phyloP scores from a whole-genome alignment of 1,140 invertebrate species.

The Scaptodrosophila lebanonensis region DNA sequence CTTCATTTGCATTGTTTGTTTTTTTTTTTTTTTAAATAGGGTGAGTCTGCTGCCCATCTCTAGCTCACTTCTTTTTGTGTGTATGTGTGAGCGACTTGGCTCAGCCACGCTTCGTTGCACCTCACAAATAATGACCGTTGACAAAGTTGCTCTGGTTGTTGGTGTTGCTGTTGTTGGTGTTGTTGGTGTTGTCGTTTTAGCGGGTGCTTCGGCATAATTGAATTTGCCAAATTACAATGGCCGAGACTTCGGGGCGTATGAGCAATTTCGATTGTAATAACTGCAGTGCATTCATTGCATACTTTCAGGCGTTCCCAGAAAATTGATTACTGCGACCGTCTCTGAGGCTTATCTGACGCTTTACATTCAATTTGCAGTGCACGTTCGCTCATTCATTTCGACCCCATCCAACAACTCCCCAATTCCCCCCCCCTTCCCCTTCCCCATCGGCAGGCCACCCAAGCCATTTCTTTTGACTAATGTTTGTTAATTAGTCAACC shows the following conservation, averaged over 20 bases:
- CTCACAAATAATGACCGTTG: constrained; percentile 48
- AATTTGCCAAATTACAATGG: constrained; percentile 64
- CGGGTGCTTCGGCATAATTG: constrained; percentile 49
- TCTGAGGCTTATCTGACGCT: constrained; percentile 50
- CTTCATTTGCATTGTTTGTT: too few species aligned
- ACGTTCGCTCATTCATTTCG: too few species aligned
- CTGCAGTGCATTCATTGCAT: constrained; percentile 59
- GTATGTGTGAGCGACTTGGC: constrained; percentile 23
- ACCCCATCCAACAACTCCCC: too few species aligned
- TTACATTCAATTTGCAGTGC: constrained; percentile 62
- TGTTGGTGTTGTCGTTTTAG: constrained; percentile 6
- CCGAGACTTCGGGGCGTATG: constrained; percentile 37
- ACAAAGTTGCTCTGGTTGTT: constrained; percentile 47
- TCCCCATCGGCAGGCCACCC: constrained; percentile 28
- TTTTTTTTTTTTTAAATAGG: too few species aligned
- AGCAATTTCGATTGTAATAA: constrained; percentile 71
- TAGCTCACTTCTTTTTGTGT: constrained; percentile 4
- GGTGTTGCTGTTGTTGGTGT: constrained; percentile 26
- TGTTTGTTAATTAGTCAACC: constrained; percentile 58
- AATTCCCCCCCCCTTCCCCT: too few species aligned
- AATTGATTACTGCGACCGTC: constrained; percentile 46
- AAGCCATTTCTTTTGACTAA: constrained; percentile 46
- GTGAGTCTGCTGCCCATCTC: constrained; percentile 1
- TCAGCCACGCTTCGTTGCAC: constrained; percentile 57
- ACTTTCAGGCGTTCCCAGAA: background rate